phyloP scores from a whole-genome alignment of 2,113 vertebrate genomes.

The Octodon degus region DNA sequence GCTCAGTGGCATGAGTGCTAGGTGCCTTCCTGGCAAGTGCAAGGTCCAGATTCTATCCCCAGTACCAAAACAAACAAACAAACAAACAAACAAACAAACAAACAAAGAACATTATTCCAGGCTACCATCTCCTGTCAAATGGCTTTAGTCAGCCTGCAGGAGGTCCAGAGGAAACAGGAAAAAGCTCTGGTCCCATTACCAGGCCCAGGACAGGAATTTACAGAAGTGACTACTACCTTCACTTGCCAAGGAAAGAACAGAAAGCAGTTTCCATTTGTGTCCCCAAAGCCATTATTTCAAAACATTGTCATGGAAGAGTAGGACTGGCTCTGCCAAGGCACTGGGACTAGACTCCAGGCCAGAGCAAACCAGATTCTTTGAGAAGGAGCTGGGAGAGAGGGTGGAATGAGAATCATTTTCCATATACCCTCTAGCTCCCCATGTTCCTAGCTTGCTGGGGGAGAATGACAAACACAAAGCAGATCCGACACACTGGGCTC shows the following conservation, averaged over 20 bases:
- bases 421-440: fast-evolving
- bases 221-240: background rate
- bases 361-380: background rate
- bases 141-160: background rate
- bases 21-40: too few relatives aligned
- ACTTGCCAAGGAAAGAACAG: background rate
- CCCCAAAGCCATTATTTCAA: background rate
- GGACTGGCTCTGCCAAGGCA: background rate
- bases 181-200: background rate
- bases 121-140: background rate
- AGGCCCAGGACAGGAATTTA: background rate
- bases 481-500: fast-evolving
- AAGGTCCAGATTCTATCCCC: too few relatives aligned
- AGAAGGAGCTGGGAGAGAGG: background rate
- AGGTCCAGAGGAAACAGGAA: background rate
- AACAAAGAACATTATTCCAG: background rate
- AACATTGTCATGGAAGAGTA: background rate
- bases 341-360: background rate
- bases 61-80: too few relatives aligned
- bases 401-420: background rate
- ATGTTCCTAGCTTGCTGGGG: background rate
- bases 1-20: too few relatives aligned
- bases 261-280: background rate
- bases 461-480: fast-evolving
- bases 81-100: too few relatives aligned